Percentiles rank a stretch among this genome's conserved stretches.
phyloP scores from a whole-genome alignment of 37 sponge, comb jelly and placozoan genomes.

The Crambe crambe region DNA sequence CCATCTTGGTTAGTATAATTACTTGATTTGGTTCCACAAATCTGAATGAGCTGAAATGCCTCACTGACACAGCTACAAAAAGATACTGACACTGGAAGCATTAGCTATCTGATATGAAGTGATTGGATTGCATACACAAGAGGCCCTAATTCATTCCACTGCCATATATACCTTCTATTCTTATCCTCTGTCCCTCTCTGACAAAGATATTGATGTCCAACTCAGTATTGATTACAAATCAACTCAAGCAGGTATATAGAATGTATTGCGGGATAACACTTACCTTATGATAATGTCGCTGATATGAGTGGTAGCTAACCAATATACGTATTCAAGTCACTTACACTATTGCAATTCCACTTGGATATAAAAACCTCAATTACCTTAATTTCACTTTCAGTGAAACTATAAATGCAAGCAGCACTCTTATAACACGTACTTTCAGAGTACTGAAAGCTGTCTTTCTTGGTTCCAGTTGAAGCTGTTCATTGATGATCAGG shows the following conservation, averaged over 20 bases:
- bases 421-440: conserved; percentile 58
- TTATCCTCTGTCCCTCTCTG: conserved; percentile 66
- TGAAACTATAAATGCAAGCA: conserved; percentile 77
- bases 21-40: conserved; percentile 61
- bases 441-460: conserved; percentile 52
- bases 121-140: conserved; percentile 39
- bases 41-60: conserved; percentile 64
- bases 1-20: conserved; percentile 54
- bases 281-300: conserved; percentile 49
- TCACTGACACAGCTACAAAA: conserved; percentile 59
- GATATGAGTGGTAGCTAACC: conserved; percentile 81
- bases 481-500: conserved; percentile 47
- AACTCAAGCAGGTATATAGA: conserved; percentile 52
- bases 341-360: conserved; percentile 38
- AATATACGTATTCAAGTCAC: conserved; percentile 20
- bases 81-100: conserved; percentile 13
- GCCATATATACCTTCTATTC: conserved; percentile 57
- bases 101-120: conserved; percentile 84
- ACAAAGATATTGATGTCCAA: conserved; percentile 57
- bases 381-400: conserved; percentile 66
- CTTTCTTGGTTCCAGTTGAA: conserved; percentile 52
- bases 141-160: conserved; percentile 39
- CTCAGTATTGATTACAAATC: conserved; percentile 55
- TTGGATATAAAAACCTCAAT: conserved; percentile 71
- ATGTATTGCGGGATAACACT: conserved; percentile 47